Evolutionary conservation across 2,888 invertebrate genomes (phyloP).

Genomic region (Athalia circularis): DNA sequence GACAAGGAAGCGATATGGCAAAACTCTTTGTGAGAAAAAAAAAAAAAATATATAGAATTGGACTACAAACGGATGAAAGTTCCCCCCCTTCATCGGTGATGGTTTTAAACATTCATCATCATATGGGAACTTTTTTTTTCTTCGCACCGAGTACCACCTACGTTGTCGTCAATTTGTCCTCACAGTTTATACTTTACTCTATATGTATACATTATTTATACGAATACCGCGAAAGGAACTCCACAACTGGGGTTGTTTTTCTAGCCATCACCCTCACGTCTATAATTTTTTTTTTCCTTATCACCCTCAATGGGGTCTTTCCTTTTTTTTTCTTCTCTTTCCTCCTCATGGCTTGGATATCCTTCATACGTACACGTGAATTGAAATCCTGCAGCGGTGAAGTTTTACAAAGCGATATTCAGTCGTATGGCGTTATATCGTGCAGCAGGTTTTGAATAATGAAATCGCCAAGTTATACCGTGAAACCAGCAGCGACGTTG

Average conservation of each 20-base stretch:
- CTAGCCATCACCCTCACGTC: slow-evolving; percentile 11
- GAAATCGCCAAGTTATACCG: no score
- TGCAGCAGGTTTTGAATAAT: no score
- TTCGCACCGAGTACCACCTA: slow-evolving; percentile 1
- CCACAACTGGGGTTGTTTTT: slow-evolving; percentile 31
- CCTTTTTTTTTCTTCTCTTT: no score
- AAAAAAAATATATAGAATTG: no score
- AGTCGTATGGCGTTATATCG: no score
- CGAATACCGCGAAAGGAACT: neutral
- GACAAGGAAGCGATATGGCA: no score
- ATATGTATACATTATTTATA: slow-evolving; percentile 11
- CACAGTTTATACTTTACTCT: slow-evolving; percentile 25
- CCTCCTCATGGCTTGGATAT: no score
- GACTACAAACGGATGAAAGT: no score
- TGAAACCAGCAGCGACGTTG: neutral
- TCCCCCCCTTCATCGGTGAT: neutral
- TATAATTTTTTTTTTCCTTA: slow-evolving; percentile 28
- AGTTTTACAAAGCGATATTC: no score
- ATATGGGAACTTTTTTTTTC: slow-evolving; percentile 13
- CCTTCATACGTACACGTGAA: no score
- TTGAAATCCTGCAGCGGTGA: no score
- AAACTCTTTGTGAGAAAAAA: no score
- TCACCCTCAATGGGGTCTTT: neutral
- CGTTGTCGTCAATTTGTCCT: slow-evolving; percentile 11
- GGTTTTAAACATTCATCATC: slow-evolving; percentile 37